Base-by-base conservation (phyloP, 1,140 invertebrate genomes). In the Chironomus striatipennis region DNA sequence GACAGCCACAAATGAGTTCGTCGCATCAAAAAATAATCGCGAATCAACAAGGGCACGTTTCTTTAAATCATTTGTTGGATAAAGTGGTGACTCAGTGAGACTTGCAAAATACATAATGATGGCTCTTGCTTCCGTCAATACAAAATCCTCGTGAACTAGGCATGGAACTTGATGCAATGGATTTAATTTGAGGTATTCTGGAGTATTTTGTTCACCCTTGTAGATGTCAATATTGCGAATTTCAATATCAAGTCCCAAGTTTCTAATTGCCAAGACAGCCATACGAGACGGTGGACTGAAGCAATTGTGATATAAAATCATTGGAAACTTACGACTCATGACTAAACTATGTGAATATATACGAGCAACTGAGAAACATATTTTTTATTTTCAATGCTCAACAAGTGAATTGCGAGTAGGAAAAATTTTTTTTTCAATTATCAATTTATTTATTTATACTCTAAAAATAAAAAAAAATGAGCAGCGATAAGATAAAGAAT, bases 111-210 rank as follows among this genome's bases (percentile, higher is more conserved):
- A 80, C 9, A 76, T 76, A 1, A 76, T 76, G n/a, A 80, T 80
- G 0, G 78, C 78, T 21, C 78, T 78, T 64, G 78, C 78, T 21
- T 79, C 79, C 3, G 77, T 73, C 15, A 80, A 43, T 3, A 75
- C 74, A 15, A 79, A 76, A 17, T 77, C 77, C 0, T 75, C 79
- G 20, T 80, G 78, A 77, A 79, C 78, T 17, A 79, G 42, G 1
- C 78, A 20, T 15, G 79, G 79, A 4, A 80, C 75, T 42, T 78
- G 77, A 70, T 80, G 79, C 15, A 78, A 24, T 17, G 78, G 78
- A 17, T 80, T 79, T 70, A 77, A 78, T 43, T 75, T 73, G 17
- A 80, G n/a, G 24, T 75, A 80, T n/a, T 79, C 78, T 15, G 76
- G 77, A 9, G 75, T 76, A 17, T 75, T 76, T 7, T 77, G 77